Evolutionary conservation across 2,113 vertebrate species (phyloP), one percentile per base, ranked within the genome.

Genomic region (Protobothrops flavoviridis): DNA sequence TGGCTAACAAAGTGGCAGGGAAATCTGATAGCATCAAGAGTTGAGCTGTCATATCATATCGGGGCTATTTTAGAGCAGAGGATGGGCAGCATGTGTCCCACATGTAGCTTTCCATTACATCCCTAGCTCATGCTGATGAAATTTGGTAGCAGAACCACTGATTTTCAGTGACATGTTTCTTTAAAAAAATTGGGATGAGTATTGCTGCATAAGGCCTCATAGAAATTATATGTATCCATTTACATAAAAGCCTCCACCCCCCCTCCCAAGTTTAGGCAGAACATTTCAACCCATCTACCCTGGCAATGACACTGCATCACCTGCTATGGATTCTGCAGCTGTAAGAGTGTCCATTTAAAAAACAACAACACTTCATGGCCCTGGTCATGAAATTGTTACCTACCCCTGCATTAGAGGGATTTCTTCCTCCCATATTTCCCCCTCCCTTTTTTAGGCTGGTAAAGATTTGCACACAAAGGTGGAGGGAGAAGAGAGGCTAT

Each of bases 381-480:
- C 69, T 2, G 6, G 69, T 81, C 69, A 81, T 21, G 33, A 81
- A 81, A 81, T 81, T 21, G 33, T 21, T 81, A 81, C 74, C 17
- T 21, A 43, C 20, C 74, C 20, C 74, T 81, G 74, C 33, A 43
- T 43, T 81, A 21, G 74, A 21, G 1, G 74, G 20, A 91, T 9
- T 24, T 90, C 45, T 33, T 74, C 69, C 91, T 81, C 10, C 26
- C 26, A 2, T 12, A 45, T 55, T 3, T 8, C n/a, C 93, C 86
- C 20, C 55, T 6, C 29, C 9, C 26, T 26, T 85, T 74, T 26
- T 90, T 26, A 43, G 12, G 87, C 91, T 95, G 94, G 10, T 90
- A 95, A 96, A 95, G 96, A 95, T 91, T 93, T 96, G 85, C 93
- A 94, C 88, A 91, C 12, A 13, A 53, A 17, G 15, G 24, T 48